These are phyloP conservation scores for Drosophila dives DNA, from an alignment of 2,888 invertebrate species.

Conservation along the genomic window DNA sequence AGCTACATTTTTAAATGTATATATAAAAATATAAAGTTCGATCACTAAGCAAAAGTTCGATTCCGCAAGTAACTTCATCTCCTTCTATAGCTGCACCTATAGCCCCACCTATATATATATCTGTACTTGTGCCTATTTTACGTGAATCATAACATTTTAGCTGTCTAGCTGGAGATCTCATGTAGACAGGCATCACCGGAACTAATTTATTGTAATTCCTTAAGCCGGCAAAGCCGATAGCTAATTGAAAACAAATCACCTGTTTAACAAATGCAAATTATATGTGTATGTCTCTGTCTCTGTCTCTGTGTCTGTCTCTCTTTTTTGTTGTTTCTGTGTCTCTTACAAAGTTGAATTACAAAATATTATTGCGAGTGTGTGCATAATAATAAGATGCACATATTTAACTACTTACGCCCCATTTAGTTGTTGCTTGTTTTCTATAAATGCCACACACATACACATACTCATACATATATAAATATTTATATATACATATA, in stretches of 20 bases:
- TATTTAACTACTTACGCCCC: slow-evolving; percentile 8
- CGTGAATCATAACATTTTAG: no score
- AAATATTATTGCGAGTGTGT: slow-evolving; percentile 26
- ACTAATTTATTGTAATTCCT: not conserved
- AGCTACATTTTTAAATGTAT: no score
- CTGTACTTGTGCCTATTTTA: no score
- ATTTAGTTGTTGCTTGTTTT: slow-evolving; percentile 28
- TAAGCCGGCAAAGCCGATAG: not conserved
- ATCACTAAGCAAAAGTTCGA: not conserved
- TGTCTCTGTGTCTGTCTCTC: not conserved
- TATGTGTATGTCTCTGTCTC: slow-evolving; percentile 1
- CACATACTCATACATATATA: slow-evolving; percentile 4
- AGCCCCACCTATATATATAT: no score
- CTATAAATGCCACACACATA: slow-evolving; percentile 33
- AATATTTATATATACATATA: not conserved
- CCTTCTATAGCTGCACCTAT: not conserved
- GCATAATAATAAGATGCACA: slow-evolving; percentile 3
- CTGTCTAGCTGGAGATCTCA: no score
- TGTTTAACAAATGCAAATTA: not conserved
- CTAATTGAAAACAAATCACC: not conserved
- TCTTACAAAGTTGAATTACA: slow-evolving; percentile 15
- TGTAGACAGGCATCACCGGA: not conserved
- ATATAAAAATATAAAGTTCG: not conserved
- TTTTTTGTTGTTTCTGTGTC: not conserved
- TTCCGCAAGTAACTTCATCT: not conserved